These are phyloP conservation scores for Macrotis lagotis DNA, from an alignment of 2,113 vertebrate species.

Conservation along the genomic window DNA sequence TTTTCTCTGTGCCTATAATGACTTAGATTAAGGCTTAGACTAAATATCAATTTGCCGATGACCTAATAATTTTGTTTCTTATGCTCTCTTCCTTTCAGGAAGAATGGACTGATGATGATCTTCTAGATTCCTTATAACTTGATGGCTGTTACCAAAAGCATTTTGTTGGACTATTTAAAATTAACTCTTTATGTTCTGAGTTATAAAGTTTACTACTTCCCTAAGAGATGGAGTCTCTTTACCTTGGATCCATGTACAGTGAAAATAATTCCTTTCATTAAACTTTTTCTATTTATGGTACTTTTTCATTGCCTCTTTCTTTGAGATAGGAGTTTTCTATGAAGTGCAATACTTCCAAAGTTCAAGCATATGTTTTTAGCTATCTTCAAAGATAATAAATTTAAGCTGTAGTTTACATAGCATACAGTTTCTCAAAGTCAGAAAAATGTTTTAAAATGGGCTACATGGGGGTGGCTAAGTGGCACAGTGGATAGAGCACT, in stretches of 20 bases:
- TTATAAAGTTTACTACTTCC: background rate
- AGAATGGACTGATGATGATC: conserved; percentile 95
- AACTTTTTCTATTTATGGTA: conserved; percentile 45
- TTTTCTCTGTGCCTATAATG: background rate
- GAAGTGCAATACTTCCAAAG: conserved; percentile 48
- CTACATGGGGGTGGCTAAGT: too few species aligned
- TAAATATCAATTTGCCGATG: background rate
- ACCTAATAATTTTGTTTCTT: background rate
- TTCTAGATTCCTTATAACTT: conserved; percentile 74
- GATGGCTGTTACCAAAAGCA: background rate
- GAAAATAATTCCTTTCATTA: conserved; percentile 60
- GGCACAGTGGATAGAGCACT: too few species aligned
- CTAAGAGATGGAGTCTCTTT: background rate
- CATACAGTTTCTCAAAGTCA: background rate
- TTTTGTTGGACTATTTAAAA: background rate
- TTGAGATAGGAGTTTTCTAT: conserved; percentile 34
- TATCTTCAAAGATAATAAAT: background rate
- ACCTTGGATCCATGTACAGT: conserved; percentile 33
- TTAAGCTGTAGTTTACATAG: conserved; percentile 6
- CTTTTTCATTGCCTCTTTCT: background rate
- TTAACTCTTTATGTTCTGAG: background rate
- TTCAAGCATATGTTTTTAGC: conserved; percentile 19
- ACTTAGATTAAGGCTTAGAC: too few species aligned
- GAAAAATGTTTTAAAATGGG: background rate
- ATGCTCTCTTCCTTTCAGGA: conserved; percentile 80